Conservation (phyloP, 2,797 vertebrate genomes). For the Enteromius thamalakanensis region DNA sequence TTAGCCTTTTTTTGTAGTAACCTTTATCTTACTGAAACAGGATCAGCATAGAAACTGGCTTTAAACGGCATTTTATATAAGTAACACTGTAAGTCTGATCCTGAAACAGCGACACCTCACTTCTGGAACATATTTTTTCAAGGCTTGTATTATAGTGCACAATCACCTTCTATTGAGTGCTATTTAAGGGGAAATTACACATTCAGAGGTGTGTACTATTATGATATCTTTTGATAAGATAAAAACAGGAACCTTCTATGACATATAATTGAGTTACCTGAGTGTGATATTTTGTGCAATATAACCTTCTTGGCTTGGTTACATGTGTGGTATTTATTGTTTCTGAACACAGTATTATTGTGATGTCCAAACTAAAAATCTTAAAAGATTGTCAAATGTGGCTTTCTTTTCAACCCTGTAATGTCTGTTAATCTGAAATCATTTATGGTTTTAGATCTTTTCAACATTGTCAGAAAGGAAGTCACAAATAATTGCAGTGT, state of each 20-base stretch:
- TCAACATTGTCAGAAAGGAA: background rate
- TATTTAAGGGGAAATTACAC: constrained; percentile 31
- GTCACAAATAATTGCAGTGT: constrained; percentile 34
- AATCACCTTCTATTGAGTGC: constrained; percentile 20
- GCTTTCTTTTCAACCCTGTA: background rate
- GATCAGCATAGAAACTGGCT: constrained; percentile 5
- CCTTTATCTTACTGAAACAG: background rate
- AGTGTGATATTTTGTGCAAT: constrained; percentile 74
- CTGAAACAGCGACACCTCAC: background rate
- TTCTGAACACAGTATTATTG: constrained; percentile 21
- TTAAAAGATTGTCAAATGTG: background rate
- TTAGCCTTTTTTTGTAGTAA: background rate
- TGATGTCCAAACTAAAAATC: constrained; percentile 10
- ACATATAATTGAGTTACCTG: constrained; percentile 48
- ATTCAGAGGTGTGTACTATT: constrained; percentile 37
- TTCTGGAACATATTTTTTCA: background rate
- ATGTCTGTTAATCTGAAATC: background rate
- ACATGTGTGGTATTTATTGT: constrained; percentile 60
- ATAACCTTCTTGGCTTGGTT: constrained; percentile 52
- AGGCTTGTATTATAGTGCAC: constrained; percentile 11
- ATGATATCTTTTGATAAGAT: constrained; percentile 54
- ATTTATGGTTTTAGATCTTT: background rate
- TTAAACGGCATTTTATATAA: background rate
- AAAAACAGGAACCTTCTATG: constrained; percentile 49
- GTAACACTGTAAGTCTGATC: background rate